Evolutionary conservation across 2,113 vertebrate genomes (phyloP).

Genomic region (Pan troglodytes): NHGRI_mPanTro3-v2.1_pri NC_072398.2:70442001-70442500

Average conservation of each 20-base stretch:
- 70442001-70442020: not conserved
- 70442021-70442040: not conserved
- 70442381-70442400: conserved; percentile 48
- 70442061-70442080: not conserved
- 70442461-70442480: not conserved
- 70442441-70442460: conserved; percentile 48
- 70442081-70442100: not conserved
- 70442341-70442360: not conserved
- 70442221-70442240: not conserved
- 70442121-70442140: not conserved
- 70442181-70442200: not conserved
- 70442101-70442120: not conserved
- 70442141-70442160: not conserved
- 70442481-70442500: conserved; percentile 16
- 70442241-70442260: not conserved
- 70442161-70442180: not conserved
- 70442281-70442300: not conserved
- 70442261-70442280: not conserved
- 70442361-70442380: conserved; percentile 40
- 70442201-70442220: not conserved
- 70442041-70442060: not conserved
- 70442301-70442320: not conserved
- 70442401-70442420: conserved; percentile 14
- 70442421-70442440: conserved; percentile 31
- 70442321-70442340: conserved; percentile 16